Evolutionary conservation across 2,888 invertebrate species (phyloP), one percentile per base, ranked within the genome.

Genomic region (Lycocerus yunnanus): DNA sequence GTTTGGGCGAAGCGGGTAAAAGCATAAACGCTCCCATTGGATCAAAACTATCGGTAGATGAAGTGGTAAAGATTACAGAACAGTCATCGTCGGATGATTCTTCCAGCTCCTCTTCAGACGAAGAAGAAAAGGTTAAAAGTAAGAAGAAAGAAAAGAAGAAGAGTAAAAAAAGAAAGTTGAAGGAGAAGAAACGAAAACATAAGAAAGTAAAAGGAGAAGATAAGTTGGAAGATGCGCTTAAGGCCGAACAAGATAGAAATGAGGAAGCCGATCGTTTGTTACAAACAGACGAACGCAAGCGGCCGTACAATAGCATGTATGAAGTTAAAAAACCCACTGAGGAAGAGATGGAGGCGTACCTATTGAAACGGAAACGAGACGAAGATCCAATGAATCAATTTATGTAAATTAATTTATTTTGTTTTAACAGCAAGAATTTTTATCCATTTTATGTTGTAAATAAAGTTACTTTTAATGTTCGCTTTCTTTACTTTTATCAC

Each of bases 341-440:
- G 75, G 96, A 96, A 78, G 97, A 99, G 86, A 91, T 98, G 85
- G 98, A 99, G 86, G 97, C 97, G 0, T 98, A 94, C 88, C 92
- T 94, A 84, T 93, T 96, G 89, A 98, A 96, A 86, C 90, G 94
- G 70, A 89, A 91, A 70, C 89, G 96, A 60, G 93, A 93, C 0
- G 96, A 97, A 78, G 99, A 99, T 88, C 99, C 99, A 0, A 98
- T 99, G 98, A 91, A 93, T 71, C 92, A 94, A 71, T 87, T 86
- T 81, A 79, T 86, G 79, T 77, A 76, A 66, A 13, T 69, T 69
- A 18, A 18, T 63, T 18, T 18, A 63, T 16, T 63, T 18, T 10
- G 15, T 60, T n/a, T n/a, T n/a, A 43, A 6, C 43, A 43, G n/a
- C 6, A n/a, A 2, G 43, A 21, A 43, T n/a, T 43, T n/a, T 43